phyloP scores from a whole-genome alignment of 2,113 vertebrate genomes.

The Orthonyx spaldingii region DNA sequence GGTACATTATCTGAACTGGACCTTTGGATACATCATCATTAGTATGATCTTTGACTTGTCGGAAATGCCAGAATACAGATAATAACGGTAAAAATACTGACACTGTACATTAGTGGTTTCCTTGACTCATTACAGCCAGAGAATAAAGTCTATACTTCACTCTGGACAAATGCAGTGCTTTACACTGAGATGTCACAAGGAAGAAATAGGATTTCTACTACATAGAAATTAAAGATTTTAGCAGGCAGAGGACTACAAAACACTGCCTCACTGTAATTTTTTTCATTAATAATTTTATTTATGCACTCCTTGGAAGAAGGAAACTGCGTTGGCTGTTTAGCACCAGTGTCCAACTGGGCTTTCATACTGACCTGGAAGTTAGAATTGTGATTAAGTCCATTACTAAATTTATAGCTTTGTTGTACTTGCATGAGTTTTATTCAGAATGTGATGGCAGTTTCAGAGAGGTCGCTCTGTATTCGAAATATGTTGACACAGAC shows the following conservation, averaged over 20 bases:
- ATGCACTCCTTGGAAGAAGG: not conserved
- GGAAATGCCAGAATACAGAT: not conserved
- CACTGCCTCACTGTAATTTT: not conserved
- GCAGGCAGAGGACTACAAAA: not conserved
- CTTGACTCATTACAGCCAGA: not conserved
- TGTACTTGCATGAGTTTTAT: not conserved
- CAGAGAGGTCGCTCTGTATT: not conserved
- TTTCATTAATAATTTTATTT: not conserved
- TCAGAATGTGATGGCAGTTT: not conserved
- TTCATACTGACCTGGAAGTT: constrained; percentile 7
- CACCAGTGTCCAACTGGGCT: not conserved
- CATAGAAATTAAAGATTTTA: not conserved
- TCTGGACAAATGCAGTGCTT: not conserved
- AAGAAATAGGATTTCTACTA: not conserved
- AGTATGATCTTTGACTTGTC: not conserved
- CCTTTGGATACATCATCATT: not conserved
- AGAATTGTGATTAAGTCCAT: constrained; percentile 2
- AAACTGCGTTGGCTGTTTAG: not conserved
- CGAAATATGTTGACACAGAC: not conserved
- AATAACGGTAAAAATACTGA: not conserved
- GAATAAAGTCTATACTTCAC: not conserved
- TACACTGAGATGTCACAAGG: not conserved
- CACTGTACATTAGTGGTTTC: not conserved
- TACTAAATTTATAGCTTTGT: constrained; percentile 2
- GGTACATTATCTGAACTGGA: not conserved